Evolutionary conservation across 2,113 vertebrate genomes (phyloP).

Genomic region (Peromyscus polionotus): DNA sequence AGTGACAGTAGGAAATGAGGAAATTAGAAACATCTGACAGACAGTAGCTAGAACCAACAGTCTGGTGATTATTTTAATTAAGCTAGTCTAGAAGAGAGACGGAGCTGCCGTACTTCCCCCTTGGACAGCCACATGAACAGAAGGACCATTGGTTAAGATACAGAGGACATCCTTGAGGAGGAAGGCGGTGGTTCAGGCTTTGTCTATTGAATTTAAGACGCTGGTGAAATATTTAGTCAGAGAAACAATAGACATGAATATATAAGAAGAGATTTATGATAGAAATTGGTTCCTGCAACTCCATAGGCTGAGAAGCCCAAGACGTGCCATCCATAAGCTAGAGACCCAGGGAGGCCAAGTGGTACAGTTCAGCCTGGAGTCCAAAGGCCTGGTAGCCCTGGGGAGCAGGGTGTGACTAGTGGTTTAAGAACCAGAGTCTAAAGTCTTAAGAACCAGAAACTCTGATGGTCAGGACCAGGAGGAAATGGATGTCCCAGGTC

Average conservation of each 20-base stretch:
- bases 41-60: background rate
- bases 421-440: background rate
- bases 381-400: background rate
- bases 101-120: background rate
- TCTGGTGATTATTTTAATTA: background rate
- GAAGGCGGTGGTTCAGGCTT: background rate
- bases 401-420: background rate
- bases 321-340: too few species aligned
- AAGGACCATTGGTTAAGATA: background rate
- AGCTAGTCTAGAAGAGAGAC: background rate
- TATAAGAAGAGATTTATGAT: background rate
- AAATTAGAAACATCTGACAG: background rate
- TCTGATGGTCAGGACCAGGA: background rate
- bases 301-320: background rate
- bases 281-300: background rate
- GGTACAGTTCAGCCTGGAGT: background rate
- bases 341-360: background rate
- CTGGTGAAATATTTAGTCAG: background rate
- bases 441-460: background rate
- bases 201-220: background rate
- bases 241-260: background rate
- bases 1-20: background rate
- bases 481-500: background rate
- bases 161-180: background rate
- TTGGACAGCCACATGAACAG: background rate